Evolutionary conservation across 2,797 vertebrate species (phyloP).

Genomic region (Sebastes taczanowskii): DNA sequence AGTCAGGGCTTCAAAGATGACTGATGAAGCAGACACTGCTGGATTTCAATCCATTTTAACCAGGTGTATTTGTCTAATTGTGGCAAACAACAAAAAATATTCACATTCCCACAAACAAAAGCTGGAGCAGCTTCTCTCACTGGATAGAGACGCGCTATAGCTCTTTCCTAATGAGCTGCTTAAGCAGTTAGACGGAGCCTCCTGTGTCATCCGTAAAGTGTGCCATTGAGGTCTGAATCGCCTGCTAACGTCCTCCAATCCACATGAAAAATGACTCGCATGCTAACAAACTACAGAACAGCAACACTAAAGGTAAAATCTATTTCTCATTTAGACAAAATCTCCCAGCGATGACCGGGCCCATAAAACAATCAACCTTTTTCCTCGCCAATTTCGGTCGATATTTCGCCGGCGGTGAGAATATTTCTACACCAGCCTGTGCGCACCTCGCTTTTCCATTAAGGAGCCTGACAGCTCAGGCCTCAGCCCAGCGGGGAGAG

Average conservation of each 20-base stretch:
- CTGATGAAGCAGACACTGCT: neutral
- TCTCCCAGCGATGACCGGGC: constrained; percentile 26
- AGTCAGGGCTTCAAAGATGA: neutral
- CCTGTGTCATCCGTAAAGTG: constrained; percentile 50
- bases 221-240: constrained; percentile 37
- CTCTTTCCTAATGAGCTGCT: constrained; percentile 62
- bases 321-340: constrained; percentile 56
- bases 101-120: neutral
- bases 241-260: constrained; percentile 29
- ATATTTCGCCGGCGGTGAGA: constrained; percentile 32
- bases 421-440: constrained; percentile 10
- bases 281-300: constrained; percentile 45
- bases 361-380: constrained; percentile 46
- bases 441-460: constrained; percentile 24
- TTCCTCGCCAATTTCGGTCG: constrained; percentile 15
- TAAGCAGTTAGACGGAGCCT: constrained; percentile 47
- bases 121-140: neutral
- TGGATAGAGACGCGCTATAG: constrained; percentile 12
- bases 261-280: constrained; percentile 43
- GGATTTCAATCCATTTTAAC: neutral
- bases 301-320: constrained; percentile 41
- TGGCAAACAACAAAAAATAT: neutral
- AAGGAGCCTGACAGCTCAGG: constrained; percentile 33
- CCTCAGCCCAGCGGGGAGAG: neutral
- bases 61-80: constrained; percentile 35